phyloP scores from a whole-genome alignment of 2,113 vertebrate genomes.

The Anhinga rufa region DNA sequence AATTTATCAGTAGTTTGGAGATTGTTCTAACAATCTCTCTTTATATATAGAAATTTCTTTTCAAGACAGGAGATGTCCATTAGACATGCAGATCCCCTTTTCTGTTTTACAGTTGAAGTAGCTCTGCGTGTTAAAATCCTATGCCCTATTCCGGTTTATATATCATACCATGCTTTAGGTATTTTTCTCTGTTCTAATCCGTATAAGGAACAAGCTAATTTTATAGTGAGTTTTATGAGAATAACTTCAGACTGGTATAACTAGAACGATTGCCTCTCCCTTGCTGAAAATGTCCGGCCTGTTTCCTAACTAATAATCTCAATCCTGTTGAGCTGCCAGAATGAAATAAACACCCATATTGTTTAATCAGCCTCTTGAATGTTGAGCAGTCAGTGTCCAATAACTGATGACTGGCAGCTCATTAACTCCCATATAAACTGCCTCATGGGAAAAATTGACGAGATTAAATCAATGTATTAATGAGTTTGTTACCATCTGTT shows the following conservation, averaged over 20 bases:
- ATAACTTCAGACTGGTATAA: not conserved
- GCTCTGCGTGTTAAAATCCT: not conserved
- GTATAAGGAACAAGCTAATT: not conserved
- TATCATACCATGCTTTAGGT: not conserved
- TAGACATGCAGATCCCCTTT: not conserved
- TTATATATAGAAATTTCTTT: not conserved
- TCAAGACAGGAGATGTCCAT: not conserved
- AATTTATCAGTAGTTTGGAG: not conserved
- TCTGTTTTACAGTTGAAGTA: not conserved
- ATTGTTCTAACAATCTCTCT: not conserved
- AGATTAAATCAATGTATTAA: not conserved
- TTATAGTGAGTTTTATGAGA: not conserved
- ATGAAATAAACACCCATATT: not conserved
- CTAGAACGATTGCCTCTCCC: not conserved
- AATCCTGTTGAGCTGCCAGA: not conserved
- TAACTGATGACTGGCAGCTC: not conserved
- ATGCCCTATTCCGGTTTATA: not conserved
- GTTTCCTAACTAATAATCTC: not conserved
- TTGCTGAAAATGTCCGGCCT: not conserved
- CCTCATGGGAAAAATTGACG: not conserved
- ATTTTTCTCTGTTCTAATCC: not conserved
- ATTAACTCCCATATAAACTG: not conserved
- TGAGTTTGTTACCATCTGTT: not conserved
- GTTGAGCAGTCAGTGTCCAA: not conserved
- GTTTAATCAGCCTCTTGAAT: not conserved